phyloP scores from a whole-genome alignment of 2,797 vertebrate species.

The Taenioides sp. region DNA sequence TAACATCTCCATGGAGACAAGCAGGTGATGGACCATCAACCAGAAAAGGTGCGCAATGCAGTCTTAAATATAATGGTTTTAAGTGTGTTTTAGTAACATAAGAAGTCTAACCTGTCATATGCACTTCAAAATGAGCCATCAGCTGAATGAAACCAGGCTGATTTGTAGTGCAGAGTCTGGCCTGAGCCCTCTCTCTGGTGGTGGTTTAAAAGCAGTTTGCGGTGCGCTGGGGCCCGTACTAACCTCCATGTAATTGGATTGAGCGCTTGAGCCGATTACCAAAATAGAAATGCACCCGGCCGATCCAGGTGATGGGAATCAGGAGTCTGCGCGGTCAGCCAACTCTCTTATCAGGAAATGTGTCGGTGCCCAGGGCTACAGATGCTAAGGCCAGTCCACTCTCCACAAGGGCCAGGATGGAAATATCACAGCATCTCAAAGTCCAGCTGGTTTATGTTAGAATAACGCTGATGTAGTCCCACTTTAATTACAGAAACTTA shows the following conservation, averaged over 20 bases:
- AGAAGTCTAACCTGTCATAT: too few species aligned
- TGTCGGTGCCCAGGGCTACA: constrained; percentile 21
- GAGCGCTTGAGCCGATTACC: constrained; percentile 70
- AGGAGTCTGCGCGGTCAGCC: constrained; percentile 49
- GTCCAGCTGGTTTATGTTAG: too few species aligned
- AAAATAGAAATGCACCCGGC: constrained; percentile 66
- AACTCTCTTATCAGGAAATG: constrained; percentile 45
- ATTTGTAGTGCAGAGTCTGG: constrained; percentile 5
- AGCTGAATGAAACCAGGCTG: too few species aligned
- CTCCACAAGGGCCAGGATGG: not conserved
- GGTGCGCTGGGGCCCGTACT: constrained; percentile 40
- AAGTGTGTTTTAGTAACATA: too few species aligned
- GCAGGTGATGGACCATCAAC: too few species aligned
- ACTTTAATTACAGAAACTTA: not conserved
- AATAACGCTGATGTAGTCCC: not conserved
- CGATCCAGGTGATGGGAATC: constrained; percentile 67
- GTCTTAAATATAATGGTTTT: too few species aligned
- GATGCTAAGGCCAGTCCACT: not conserved
- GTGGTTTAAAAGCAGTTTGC: constrained; percentile 38
- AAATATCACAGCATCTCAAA: not conserved
- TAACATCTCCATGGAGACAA: too few species aligned
- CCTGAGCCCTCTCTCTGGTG: constrained; percentile 28
- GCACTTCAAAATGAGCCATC: too few species aligned
- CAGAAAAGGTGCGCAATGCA: too few species aligned
- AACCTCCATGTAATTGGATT: constrained; percentile 73